Percentiles rank a stretch among this genome's conserved stretches.
These are phyloP conservation scores for Menidia menidia DNA, from an alignment of 2,797 vertebrate species.

Conservation along the genomic window DNA sequence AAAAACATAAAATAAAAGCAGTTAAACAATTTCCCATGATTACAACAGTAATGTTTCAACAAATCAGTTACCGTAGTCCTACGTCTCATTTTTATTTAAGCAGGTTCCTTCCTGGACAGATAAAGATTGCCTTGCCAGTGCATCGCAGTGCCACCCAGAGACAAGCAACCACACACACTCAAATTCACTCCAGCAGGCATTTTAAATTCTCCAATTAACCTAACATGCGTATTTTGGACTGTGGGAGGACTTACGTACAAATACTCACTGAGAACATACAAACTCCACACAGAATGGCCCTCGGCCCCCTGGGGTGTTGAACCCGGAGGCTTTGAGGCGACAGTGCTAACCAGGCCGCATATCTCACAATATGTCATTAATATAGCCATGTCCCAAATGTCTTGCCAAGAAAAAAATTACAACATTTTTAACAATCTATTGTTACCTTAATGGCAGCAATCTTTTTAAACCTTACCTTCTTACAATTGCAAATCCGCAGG, in stretches of 20 bases:
- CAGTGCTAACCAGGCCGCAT: background rate
- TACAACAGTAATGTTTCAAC: conserved; percentile 34
- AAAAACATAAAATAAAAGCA: conserved; percentile 58
- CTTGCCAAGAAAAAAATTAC: background rate
- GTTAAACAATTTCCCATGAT: conserved; percentile 64
- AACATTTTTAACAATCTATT: background rate
- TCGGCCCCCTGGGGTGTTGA: no score
- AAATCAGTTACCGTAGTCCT: conserved; percentile 24
- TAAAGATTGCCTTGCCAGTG: no score
- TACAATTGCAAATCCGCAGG: background rate
- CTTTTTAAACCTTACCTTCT: background rate
- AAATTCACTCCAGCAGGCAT: no score
- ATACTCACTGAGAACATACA: no score
- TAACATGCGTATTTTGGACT: no score
- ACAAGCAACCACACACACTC: no score
- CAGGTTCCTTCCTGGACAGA: conserved; percentile 7
- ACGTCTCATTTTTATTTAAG: conserved; percentile 38
- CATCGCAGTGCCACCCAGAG: no score
- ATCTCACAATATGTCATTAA: background rate
- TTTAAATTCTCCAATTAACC: background rate
- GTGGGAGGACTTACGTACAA: no score
- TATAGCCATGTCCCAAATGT: no score
- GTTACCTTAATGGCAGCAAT: background rate
- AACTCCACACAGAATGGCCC: no score
- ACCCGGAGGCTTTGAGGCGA: no score